Base-by-base conservation (phyloP, 1,140 invertebrate species). In the Polypedilum vanderplanki region DNA sequence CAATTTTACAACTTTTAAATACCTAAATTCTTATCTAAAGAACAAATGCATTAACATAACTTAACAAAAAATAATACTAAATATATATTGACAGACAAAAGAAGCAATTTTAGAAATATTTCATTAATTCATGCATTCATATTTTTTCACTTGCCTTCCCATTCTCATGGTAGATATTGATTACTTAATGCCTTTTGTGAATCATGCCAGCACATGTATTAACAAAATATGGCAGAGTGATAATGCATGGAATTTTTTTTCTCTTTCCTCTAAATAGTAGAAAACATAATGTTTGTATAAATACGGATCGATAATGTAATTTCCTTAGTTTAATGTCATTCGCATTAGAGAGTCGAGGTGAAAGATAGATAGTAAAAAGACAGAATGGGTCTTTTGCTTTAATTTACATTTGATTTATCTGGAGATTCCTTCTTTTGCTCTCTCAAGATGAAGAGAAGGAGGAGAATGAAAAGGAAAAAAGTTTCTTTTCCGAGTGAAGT, bases 281-380 rank as follows among this genome's bases (percentile, higher is more conserved):
- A 57, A 12, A n/a, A 57, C 46, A 57, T 57, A 57, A 57, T 15
- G 46, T 57, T 57, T 57, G n/a, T 57, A n/a, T 57, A 57, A 57
- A n/a, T 57, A 15, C 15, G 12, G 46, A 57, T 57, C 46, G 10
- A 57, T 15, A 57, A 57, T 57, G 46, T 57, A 57, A 57, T 57
- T 57, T 57, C 46, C 46, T 57, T 57, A n/a, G 12, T 57, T 57
- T 57, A 57, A 57, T 57, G n/a, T 57, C n/a, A 4, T n/a, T 57
- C 46, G 46, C 46, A 57, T 57, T 57, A 57, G 46, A 12, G 46
- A 57, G 15, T 57, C 46, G 46, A 57, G 46, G 46, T 57, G 12
- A 12, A n/a, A 57, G 12, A n/a, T 57, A 57, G 46, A 12, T n/a
- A 57, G 46, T 15, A 57, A 57, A 46, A 9, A 57, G 24, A 33